These are phyloP conservation scores for Strix aluco DNA, from an alignment of 2,113 vertebrate genomes.

Conservation along the genomic window DNA sequence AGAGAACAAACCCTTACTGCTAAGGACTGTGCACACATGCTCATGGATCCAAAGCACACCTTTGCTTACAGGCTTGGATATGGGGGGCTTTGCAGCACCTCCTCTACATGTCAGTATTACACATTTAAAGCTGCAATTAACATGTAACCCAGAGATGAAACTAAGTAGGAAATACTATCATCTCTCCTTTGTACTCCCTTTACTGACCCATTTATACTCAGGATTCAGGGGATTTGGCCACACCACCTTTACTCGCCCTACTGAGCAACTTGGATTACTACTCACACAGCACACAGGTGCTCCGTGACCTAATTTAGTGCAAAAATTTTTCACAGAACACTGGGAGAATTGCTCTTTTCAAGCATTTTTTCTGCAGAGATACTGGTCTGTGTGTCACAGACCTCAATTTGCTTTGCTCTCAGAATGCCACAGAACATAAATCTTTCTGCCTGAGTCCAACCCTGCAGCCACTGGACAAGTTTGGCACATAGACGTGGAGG, in stretches of 20 bases:
- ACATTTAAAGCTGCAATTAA: background rate
- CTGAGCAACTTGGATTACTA: background rate
- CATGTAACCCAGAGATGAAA: background rate
- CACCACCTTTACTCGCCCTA: accelerated
- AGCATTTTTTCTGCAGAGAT: background rate
- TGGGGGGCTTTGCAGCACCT: accelerated
- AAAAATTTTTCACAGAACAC: background rate
- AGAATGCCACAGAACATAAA: background rate
- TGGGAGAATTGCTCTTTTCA: background rate
- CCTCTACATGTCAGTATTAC: too few species aligned
- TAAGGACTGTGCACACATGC: background rate
- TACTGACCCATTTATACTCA: background rate
- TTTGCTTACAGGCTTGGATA: background rate
- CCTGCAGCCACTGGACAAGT: background rate
- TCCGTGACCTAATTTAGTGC: background rate
- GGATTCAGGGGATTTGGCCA: background rate
- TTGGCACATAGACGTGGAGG: background rate
- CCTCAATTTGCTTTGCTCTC: background rate
- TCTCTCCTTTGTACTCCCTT: background rate
- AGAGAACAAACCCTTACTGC: background rate
- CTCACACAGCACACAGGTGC: accelerated
- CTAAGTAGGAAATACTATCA: background rate
- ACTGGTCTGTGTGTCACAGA: background rate
- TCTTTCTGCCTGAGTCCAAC: accelerated
- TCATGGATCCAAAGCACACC: background rate